Base-by-base conservation (phyloP, 2,113 vertebrate species). In the Hemichromis elongatus region DNA sequence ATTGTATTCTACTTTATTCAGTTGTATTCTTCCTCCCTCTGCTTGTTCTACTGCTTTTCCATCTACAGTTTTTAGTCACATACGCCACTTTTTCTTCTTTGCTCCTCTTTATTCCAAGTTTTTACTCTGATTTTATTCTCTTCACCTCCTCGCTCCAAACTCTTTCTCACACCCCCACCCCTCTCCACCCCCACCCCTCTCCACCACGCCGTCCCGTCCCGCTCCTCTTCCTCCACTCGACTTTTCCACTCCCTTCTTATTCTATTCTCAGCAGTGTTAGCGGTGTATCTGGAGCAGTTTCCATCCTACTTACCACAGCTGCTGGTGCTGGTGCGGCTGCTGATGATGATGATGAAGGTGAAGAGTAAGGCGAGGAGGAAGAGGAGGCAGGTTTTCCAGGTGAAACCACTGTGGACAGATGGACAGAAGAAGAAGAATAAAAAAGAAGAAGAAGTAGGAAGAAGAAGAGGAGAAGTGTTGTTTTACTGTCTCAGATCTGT, bases 241-340 rank as follows among this genome's bases (percentile, higher is more conserved):
- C 56, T 85, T 63, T 56, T 86, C 5, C 70, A 6, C 45, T 79
- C 83, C 35, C 57, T 54, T 66, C 88, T 55, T 3, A 2, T 88
- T 92, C 93, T 94, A 93, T 92, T 93, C 91, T 93, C 88, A 93
- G 92, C 92, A 54, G 77, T 73, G 59, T 30, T 24, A 61, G 75
- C 68, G 4, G n/a, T 66, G 79, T 82, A 93, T 92, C 86, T 94
- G 89, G 93, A 94, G 89, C 92, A 94, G 78, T 91, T 93, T 90
- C 10, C 92, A 93, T 94, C 92, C 91, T 92, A 94, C 94, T 94
- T 93, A 94, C 94, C 92, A 40, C 40, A 3, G 88, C 86, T 56
- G 89, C 55, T 68, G 61, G 1, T 68, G 35, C n/a, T 68, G 63
- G 35, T 68, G 35, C 6, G n/a, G 35, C 61, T 66, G 35, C 4